Evolutionary conservation across 2,797 vertebrate genomes (phyloP), one percentile per base, ranked within the genome.

Genomic region (Cichlasoma orientale): DNA sequence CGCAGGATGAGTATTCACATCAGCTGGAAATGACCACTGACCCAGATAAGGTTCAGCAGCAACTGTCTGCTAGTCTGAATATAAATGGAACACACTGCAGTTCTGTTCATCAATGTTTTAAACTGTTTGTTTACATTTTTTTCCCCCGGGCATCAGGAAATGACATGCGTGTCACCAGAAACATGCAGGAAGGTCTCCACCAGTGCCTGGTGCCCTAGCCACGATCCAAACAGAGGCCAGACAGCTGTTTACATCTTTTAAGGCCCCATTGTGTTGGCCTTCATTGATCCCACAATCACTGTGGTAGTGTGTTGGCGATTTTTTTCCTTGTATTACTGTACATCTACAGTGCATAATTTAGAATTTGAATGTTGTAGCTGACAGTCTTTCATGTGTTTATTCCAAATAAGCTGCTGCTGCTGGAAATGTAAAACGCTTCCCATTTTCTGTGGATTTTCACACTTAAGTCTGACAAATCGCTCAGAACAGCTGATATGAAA

Each of bases 1-100:
- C 74, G 86, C 82, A 84, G 84, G 87, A 83, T 89, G 80, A 29
- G 16, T 58, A 52, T 92, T 87, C 74, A 82, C 57, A 77, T 61
- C 78, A 53, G 77, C 86, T 86, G 86, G 83, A 87, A 86, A 69
- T 82, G 27, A 81, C 74, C 38, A 12, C 25, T 74, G 77, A 85
- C 72, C 74, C 85, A 79, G 73, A 90, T 86, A 72, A 63, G 31
- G 69, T 72, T 53, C 31, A 61, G 81, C 55, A 53, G 77, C 68
- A 72, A n/a, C 53, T 57, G 59, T 79, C 59, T 77, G 81, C 66
- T 23, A 54, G 25, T 59, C 16, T 58, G 50, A 41, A 53, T 59
- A 27, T 71, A 58, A 57, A 53, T 33, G 11, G 13, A 70, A 23
- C 13, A 54, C 13, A 3, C 25, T 18, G 10, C 2, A 70, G 61